A percentile compares a stretch with the other conserved stretches of the same genome.
phyloP scores from a whole-genome alignment of 2,888 invertebrate genomes.

The Tachystola acroxantha region DNA sequence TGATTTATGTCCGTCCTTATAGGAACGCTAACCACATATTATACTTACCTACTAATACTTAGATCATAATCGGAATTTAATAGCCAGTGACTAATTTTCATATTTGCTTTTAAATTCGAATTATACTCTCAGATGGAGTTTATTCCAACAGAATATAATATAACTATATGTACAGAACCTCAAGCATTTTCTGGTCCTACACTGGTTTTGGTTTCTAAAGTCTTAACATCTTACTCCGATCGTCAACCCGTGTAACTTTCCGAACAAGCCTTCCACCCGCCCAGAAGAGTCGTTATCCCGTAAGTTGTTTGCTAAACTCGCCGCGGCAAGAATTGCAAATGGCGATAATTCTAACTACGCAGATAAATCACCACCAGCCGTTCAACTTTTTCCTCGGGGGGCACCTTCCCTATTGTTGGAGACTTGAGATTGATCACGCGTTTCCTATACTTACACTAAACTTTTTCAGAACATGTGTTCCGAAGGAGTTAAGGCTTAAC shows the following conservation, averaged over 20 bases:
- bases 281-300: conserved; percentile 56
- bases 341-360: conserved; percentile 75
- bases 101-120: too few species aligned
- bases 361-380: conserved; percentile 70
- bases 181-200: too few species aligned
- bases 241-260: conserved; percentile 5
- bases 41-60: too few species aligned
- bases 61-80: too few species aligned
- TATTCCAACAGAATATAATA: too few species aligned
- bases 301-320: conserved; percentile 56
- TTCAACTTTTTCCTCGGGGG: conserved; percentile 69
- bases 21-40: too few species aligned
- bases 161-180: too few species aligned
- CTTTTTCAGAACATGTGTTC: conserved; percentile 58
- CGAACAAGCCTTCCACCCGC: conserved; percentile 12
- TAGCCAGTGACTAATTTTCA: too few species aligned
- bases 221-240: too few species aligned
- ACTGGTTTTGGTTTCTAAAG: too few species aligned
- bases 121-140: too few species aligned
- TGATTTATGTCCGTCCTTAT: too few species aligned
- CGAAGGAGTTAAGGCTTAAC: conserved; percentile 21
- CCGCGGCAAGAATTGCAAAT: conserved; percentile 73
- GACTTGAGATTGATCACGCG: conserved; percentile 55
- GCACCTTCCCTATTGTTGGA: conserved; percentile 58
- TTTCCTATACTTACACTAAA: conserved; percentile 48